A percentile compares a stretch with the other conserved stretches of the same genome.
phyloP scores from a whole-genome alignment of 1,140 invertebrate genomes.

The Drosophila bocqueti region DNA sequence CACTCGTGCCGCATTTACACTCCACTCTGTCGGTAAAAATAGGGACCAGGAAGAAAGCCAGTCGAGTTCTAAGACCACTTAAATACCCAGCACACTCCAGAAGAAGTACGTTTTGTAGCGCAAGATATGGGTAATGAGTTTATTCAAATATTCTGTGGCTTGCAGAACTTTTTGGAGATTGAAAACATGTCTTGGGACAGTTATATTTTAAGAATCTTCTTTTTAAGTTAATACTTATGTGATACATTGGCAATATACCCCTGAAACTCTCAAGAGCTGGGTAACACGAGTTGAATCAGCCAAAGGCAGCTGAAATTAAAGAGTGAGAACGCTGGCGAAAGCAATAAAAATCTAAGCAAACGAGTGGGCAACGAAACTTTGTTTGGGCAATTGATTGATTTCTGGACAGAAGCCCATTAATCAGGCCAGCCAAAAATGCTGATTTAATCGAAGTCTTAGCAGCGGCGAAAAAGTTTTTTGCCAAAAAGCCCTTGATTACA shows the following conservation, averaged over 20 bases:
- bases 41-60: neutral
- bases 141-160: neutral
- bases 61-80: neutral
- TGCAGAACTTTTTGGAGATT: too few species aligned
- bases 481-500: constrained; percentile 64
- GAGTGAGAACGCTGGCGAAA: constrained; percentile 21
- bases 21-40: constrained; percentile 14
- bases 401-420: constrained; percentile 76
- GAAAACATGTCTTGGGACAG: neutral
- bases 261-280: neutral
- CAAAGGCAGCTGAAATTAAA: constrained; percentile 34
- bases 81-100: neutral
- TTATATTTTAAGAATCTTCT: neutral
- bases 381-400: constrained; percentile 78
- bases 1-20: constrained; percentile 65
- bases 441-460: constrained; percentile 65
- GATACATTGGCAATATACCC: neutral
- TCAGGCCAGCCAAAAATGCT: constrained; percentile 61
- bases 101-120: neutral
- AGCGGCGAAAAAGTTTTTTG: constrained; percentile 45
- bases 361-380: constrained; percentile 58
- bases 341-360: constrained; percentile 68
- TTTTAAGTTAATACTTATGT: neutral
- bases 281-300: constrained; percentile 1
- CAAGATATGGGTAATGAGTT: neutral